Percentiles rank a stretch among this genome's conserved stretches.
Evolutionary conservation across 2,113 vertebrate species (phyloP).

Genomic region (Corydoras maculifer): DNA sequence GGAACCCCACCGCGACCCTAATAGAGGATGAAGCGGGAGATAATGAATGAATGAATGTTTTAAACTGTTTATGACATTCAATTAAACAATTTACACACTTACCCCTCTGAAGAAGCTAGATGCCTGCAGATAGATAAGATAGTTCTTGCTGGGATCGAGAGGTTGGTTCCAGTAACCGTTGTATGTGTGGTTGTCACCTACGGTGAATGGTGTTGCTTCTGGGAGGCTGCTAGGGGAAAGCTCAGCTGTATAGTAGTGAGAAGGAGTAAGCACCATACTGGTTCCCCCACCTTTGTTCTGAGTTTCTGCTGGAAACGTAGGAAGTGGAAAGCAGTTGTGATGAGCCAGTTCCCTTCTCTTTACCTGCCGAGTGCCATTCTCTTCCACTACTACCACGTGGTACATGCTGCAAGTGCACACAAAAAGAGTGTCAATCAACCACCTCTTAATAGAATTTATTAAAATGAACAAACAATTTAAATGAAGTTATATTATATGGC

Average conservation of each 20-base stretch:
- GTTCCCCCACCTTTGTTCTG: constrained; percentile 60
- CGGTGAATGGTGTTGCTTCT: constrained; percentile 85
- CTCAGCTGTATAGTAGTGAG: constrained; percentile 87
- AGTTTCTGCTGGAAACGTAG: constrained; percentile 70
- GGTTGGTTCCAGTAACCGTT: constrained; percentile 92
- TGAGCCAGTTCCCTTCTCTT: constrained; percentile 73
- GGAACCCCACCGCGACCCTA: too few relatives aligned
- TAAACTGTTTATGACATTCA: too few relatives aligned
- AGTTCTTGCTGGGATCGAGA: constrained; percentile 84
- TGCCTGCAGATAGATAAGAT: constrained; percentile 93
- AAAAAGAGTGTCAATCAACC: too few relatives aligned
- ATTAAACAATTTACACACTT: constrained; percentile 43
- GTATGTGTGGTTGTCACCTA: constrained; percentile 96
- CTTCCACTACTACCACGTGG: constrained; percentile 90
- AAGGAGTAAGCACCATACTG: constrained; percentile 3
- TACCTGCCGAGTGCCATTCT: constrained; percentile 69
- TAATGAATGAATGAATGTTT: too few relatives aligned
- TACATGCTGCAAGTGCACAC: constrained; percentile 68
- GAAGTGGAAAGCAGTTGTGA: constrained; percentile 80
- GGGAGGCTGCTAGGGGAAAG: constrained; percentile 81
- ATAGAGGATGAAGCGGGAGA: too few relatives aligned
- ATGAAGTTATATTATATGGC: too few relatives aligned
- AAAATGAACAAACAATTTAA: too few relatives aligned
- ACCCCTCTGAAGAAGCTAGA: constrained; percentile 90
- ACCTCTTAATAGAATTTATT: too few relatives aligned